These are phyloP conservation scores for Galerucella nymphaeae DNA, from an alignment of 2,888 invertebrate species.

Conservation along the genomic window DNA sequence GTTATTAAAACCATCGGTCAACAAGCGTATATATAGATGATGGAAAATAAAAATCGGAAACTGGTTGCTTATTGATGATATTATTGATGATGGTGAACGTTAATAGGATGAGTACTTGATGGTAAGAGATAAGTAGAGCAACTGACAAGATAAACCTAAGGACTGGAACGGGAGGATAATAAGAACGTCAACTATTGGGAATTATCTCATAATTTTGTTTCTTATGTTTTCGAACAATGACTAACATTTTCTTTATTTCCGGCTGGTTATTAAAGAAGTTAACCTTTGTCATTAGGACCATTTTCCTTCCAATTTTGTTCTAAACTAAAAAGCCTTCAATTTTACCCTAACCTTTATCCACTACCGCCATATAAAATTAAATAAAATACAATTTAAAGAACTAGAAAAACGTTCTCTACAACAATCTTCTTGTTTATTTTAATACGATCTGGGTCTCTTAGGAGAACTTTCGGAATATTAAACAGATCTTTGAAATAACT, in stretches of 20 bases:
- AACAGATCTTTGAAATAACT: conserved; percentile 8
- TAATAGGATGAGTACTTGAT: too few relatives aligned
- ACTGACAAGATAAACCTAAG: too few relatives aligned
- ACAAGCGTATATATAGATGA: conserved; percentile 8
- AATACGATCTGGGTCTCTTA: too few relatives aligned
- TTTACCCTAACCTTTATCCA: not conserved
- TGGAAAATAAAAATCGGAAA: not conserved
- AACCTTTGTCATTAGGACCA: not conserved
- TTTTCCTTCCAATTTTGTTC: not conserved
- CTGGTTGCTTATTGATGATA: conserved; percentile 28
- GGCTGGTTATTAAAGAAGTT: not conserved
- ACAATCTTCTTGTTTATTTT: too few relatives aligned
- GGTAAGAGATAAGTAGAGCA: too few relatives aligned
- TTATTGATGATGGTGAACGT: conserved; percentile 34
- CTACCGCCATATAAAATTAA: not conserved
- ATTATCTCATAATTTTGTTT: not conserved
- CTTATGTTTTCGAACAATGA: not conserved
- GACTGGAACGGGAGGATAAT: too few relatives aligned
- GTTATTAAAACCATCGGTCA: conserved; percentile 28
- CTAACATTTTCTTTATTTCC: not conserved
- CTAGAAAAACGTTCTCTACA: too few relatives aligned
- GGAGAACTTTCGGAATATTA: conserved; percentile 10
- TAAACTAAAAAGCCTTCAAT: not conserved
- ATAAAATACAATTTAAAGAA: too few relatives aligned
- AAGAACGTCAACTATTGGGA: too few relatives aligned